Conservation (phyloP, 1,140 invertebrate species). For the Magallana angulata region DNA sequence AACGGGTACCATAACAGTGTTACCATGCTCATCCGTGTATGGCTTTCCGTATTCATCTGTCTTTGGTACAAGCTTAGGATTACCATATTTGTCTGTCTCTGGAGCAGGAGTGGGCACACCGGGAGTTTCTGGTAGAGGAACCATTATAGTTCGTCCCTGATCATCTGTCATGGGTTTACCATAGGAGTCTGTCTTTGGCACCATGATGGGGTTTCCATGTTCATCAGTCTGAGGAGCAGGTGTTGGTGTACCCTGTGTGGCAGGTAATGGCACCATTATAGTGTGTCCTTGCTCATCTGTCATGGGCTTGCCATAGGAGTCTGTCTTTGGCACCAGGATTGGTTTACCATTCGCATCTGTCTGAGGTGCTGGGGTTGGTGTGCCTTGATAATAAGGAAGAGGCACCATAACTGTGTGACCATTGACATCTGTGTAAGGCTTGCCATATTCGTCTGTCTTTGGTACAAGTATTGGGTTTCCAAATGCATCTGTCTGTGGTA, state of each 20-base stretch:
- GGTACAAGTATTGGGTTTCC: slow-evolving; percentile 28
- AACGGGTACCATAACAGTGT: background rate
- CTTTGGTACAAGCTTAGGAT: slow-evolving; percentile 19
- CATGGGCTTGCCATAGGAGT: background rate
- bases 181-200: slow-evolving; percentile 12
- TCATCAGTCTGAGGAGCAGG: slow-evolving; percentile 39
- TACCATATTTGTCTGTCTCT: slow-evolving; percentile 39
- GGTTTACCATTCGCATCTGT: slow-evolving; percentile 48
- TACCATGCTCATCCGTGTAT: slow-evolving; percentile 14
- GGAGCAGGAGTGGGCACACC: slow-evolving; percentile 28
- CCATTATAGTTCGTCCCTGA: background rate
- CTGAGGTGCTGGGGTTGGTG: slow-evolving; percentile 43
- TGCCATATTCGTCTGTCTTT: slow-evolving; percentile 12
- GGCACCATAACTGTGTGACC: slow-evolving; percentile 21
- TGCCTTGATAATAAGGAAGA: slow-evolving; percentile 22
- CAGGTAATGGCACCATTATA: background rate
- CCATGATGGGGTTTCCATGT: slow-evolving; percentile 25
- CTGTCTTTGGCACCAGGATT: background rate
- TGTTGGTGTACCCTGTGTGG: slow-evolving; percentile 21
- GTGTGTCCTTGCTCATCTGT: slow-evolving; percentile 35
- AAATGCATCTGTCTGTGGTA: slow-evolving; percentile 35
- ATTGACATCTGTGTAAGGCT: slow-evolving; percentile 25
- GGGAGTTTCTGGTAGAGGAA: slow-evolving; percentile 13
- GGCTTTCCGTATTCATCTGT: slow-evolving; percentile 41
- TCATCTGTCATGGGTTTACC: slow-evolving; percentile 41